Evolutionary conservation across 2,888 invertebrate species (phyloP).

Genomic region (Ferrisia virgata): DNA sequence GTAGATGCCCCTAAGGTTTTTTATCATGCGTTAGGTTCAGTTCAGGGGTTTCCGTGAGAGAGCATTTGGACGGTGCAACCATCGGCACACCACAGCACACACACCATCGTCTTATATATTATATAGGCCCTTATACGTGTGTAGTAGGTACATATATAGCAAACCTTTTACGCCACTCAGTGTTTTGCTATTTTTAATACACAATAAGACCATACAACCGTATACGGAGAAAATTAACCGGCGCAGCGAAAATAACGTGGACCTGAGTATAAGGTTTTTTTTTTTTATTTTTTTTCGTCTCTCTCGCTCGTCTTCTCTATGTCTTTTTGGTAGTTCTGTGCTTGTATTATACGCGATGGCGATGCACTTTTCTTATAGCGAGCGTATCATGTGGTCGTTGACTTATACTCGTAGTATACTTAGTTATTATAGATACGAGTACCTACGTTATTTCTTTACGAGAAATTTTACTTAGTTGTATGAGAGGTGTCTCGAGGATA

Average conservation of each 20-base stretch:
- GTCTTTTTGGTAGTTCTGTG: no score
- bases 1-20: conserved; percentile 44
- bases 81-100: neutral
- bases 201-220: conserved; percentile 40
- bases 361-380: neutral
- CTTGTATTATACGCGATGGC: no score
- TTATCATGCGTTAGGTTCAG: conserved; percentile 36
- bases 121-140: no score
- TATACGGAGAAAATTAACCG: conserved; percentile 43
- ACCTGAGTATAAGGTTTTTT: neutral
- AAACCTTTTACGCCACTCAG: conserved; percentile 22
- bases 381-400: neutral
- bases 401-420: neutral
- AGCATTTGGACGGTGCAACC: conserved; percentile 44
- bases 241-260: conserved; percentile 44
- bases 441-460: neutral
- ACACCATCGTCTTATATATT: neutral
- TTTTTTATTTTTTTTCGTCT: neutral
- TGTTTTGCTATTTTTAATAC: conserved; percentile 32
- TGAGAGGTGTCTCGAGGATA: neutral
- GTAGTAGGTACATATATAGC: no score
- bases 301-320: neutral
- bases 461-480: neutral
- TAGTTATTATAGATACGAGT: neutral
- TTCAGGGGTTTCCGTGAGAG: conserved; percentile 43